Evolutionary conservation across 2,113 vertebrate species (phyloP).

Genomic region (Bufo gargarizans): DNA sequence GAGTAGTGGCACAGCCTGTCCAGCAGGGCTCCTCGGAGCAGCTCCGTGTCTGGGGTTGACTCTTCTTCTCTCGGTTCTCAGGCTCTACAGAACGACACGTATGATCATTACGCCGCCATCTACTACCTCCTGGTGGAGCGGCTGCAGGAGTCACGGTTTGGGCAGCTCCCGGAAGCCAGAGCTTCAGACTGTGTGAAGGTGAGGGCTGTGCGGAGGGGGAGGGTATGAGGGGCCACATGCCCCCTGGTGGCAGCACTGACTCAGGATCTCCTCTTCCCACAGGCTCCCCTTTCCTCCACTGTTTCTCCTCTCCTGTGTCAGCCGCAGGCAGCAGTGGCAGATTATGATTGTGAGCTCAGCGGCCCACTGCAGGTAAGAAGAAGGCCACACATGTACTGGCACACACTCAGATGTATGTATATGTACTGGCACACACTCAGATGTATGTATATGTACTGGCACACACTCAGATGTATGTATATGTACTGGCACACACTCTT

Average conservation of each 20-base stretch:
- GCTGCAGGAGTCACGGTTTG: conserved; percentile 81
- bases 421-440: no score
- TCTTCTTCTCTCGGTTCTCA: conserved; percentile 60
- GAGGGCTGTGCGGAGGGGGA: background rate
- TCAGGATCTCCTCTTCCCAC: background rate
- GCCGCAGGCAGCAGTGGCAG: rapidly evolving
- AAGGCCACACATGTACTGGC: background rate
- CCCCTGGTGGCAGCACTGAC: background rate
- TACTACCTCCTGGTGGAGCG: conserved; percentile 95
- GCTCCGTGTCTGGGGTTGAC: background rate
- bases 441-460: no score
- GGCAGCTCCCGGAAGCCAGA: conserved; percentile 70
- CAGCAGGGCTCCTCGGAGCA: background rate
- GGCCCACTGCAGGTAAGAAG: background rate
- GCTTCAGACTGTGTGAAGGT: conserved; percentile 68
- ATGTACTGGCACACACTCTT: no score
- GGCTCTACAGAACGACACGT: conserved; percentile 95
- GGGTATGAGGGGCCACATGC: background rate
- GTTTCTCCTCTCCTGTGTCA: background rate
- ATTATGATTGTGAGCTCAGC: background rate
- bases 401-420: no score
- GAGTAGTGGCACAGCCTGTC: conserved; percentile 50
- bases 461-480: no score
- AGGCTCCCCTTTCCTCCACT: background rate
- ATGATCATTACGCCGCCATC: conserved; percentile 96